phyloP scores from a whole-genome alignment of 2,797 vertebrate genomes.

The Danio aesculapii region DNA sequence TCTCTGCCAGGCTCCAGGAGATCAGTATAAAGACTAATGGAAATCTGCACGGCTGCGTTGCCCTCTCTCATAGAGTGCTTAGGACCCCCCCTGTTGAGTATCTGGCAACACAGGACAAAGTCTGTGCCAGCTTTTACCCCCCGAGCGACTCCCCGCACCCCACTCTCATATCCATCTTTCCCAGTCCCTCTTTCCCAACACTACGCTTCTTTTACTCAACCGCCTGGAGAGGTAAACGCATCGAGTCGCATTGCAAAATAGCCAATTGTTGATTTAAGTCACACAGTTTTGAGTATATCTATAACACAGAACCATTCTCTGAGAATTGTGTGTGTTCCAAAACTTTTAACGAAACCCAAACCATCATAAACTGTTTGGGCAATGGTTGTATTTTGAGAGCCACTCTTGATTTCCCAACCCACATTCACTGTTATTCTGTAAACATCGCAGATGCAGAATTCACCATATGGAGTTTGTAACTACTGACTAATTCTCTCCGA shows the following conservation, averaged over 20 bases:
- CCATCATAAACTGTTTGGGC: neutral
- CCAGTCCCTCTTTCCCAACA: constrained; percentile 24
- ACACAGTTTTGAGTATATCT: neutral
- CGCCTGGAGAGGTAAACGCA: constrained; percentile 13
- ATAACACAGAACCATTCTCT: neutral
- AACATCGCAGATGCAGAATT: constrained; percentile 23
- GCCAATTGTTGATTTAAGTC: neutral
- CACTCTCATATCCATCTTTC: constrained; percentile 17
- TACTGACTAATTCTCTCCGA: constrained; percentile 58
- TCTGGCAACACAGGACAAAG: constrained; percentile 28
- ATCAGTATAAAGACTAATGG: constrained; percentile 15
- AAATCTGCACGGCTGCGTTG: constrained; percentile 17
- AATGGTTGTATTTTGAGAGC: neutral
- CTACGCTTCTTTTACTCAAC: constrained; percentile 14
- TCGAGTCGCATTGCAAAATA: neutral
- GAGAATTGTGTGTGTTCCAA: neutral
- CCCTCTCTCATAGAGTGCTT: constrained; percentile 28
- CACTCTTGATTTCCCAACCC: neutral
- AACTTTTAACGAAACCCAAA: constrained; percentile 4
- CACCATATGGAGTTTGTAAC: constrained; percentile 34
- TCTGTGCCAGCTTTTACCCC: constrained; percentile 32
- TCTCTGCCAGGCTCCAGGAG: constrained; percentile 36
- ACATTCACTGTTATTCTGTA: constrained; percentile 20
- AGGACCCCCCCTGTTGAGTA: constrained; percentile 16
- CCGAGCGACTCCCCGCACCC: neutral